These are phyloP conservation scores for Erpobdella octoculata DNA, from an alignment of 2,888 invertebrate genomes.

Conservation along the genomic window DNA sequence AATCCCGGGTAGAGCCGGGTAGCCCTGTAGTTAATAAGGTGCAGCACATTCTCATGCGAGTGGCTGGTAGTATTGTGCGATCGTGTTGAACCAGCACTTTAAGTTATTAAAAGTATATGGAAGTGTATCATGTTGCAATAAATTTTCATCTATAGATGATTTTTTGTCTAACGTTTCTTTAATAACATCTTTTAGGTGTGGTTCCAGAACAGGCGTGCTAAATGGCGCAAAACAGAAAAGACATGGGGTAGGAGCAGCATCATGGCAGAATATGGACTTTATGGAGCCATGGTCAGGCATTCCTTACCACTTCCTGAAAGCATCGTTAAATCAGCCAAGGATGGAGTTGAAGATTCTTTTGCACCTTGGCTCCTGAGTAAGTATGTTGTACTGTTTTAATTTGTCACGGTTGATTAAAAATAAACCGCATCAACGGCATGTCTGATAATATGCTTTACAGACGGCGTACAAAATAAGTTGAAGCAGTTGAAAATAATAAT, in stretches of 20 bases:
- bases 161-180: too few species aligned
- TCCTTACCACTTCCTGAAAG: constrained; percentile 95
- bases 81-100: background rate
- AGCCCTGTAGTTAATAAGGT: background rate
- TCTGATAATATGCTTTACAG: too few species aligned
- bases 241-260: constrained; percentile 98
- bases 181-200: constrained; percentile 68
- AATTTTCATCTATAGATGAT: too few species aligned
- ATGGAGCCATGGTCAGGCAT: constrained; percentile 99
- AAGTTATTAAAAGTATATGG: too few species aligned
- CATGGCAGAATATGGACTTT: constrained; percentile 98
- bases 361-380: constrained; percentile 98
- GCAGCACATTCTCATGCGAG: background rate
- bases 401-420: background rate
- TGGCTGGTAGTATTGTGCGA: background rate
- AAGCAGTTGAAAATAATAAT: too few species aligned
- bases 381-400: constrained; percentile 31
- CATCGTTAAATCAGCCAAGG: constrained; percentile 84
- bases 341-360: constrained; percentile 65
- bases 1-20: too few species aligned
- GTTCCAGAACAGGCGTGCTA: constrained; percentile 96
- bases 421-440: background rate
- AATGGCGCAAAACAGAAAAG: constrained; percentile 99
- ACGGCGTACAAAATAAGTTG: too few species aligned
- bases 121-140: too few species aligned